These are phyloP conservation scores for Hemithea aestivaria DNA, from an alignment of 2,888 invertebrate species.

Conservation along the genomic window DNA sequence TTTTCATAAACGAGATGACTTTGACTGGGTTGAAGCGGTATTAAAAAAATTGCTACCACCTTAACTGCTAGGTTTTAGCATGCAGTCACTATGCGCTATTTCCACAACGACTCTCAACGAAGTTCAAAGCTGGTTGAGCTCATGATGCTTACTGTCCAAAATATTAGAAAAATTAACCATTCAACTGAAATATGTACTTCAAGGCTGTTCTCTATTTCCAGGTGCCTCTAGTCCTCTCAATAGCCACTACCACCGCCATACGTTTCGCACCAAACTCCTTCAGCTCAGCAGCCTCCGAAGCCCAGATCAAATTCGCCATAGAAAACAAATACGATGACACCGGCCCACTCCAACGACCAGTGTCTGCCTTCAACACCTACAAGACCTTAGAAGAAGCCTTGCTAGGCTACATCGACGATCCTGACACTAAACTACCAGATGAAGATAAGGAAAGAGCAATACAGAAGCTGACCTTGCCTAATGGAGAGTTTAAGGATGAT, in stretches of 20 bases:
- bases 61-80: too few species aligned
- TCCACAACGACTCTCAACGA: too few species aligned
- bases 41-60: too few species aligned
- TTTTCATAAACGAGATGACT: too few species aligned
- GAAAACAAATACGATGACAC: conserved; percentile 72
- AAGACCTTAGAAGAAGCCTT: conserved; percentile 58
- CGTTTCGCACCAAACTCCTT: conserved; percentile 7
- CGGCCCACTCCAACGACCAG: conserved; percentile 57
- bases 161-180: too few species aligned
- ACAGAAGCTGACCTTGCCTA: conserved; percentile 29
- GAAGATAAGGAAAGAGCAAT: conserved; percentile 47
- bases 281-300: conserved; percentile 54
- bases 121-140: too few species aligned
- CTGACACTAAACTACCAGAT: conserved; percentile 63
- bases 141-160: too few species aligned
- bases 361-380: conserved; percentile 59
- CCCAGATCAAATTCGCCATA: conserved; percentile 62
- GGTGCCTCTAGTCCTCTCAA: conserved; percentile 37
- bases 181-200: too few species aligned
- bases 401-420: conserved; percentile 55
- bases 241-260: conserved; percentile 30
- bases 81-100: too few species aligned
- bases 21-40: too few species aligned
- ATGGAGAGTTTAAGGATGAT: conserved; percentile 1
- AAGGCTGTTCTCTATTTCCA: conserved; percentile 24